A percentile compares a stretch with the other conserved stretches of the same genome.
Conservation (phyloP, 2,113 vertebrate genomes). For the Toxotes chatareus region DNA sequence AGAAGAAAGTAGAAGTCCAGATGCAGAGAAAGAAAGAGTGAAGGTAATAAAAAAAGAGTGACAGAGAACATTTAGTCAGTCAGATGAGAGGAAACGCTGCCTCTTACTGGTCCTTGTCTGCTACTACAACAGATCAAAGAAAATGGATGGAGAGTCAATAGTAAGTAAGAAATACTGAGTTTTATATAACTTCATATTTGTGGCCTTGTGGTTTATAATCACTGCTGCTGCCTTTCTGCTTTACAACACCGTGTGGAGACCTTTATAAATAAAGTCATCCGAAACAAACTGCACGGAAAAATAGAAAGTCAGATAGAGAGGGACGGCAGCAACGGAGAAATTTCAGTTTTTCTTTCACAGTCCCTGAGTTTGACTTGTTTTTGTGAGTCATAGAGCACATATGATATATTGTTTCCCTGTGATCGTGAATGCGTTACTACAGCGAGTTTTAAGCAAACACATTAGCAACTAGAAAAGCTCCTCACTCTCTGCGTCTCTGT, state of each 20-base stretch:
- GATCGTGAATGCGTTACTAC: slow-evolving; percentile 16
- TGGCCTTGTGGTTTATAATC: not conserved
- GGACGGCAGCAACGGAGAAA: not conserved
- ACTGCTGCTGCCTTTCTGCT: slow-evolving; percentile 2
- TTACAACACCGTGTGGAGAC: not conserved
- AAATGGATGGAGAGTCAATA: not conserved
- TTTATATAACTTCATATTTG: not conserved
- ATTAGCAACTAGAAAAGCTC: slow-evolving; percentile 9
- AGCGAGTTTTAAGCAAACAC: slow-evolving; percentile 7
- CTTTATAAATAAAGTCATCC: not conserved
- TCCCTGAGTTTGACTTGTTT: slow-evolving; percentile 1
- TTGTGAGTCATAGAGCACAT: slow-evolving; percentile 18
- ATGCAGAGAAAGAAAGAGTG: not conserved
- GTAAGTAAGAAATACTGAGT: not conserved
- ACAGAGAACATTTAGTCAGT: slow-evolving; percentile 22
- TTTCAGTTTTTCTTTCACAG: slow-evolving; percentile 4
- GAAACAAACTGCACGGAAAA: not conserved
- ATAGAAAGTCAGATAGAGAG: slow-evolving; percentile 1
- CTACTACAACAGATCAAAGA: slow-evolving; percentile 66
- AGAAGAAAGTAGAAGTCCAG: not conserved
- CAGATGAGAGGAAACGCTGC: slow-evolving; percentile 78
- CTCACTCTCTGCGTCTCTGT: slow-evolving; percentile 14
- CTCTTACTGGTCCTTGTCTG: slow-evolving; percentile 68
- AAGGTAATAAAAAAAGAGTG: slow-evolving; percentile 7
- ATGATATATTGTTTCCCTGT: not conserved